phyloP scores from a whole-genome alignment of 2,797 vertebrate genomes.

The Lagorchestes hirsutus region DNA sequence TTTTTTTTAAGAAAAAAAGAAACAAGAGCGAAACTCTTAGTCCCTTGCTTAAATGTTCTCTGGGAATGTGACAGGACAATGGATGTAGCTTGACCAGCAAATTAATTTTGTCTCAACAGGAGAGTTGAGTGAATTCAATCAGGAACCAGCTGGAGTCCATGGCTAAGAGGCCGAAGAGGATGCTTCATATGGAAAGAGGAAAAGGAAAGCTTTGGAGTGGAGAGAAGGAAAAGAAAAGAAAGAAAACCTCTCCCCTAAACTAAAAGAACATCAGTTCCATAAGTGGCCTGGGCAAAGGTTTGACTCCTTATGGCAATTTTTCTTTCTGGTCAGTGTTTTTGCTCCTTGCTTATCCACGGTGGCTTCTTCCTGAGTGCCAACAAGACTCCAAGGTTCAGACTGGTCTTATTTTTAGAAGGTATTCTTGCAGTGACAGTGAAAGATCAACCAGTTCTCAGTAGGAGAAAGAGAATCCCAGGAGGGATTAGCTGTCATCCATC shows the following conservation, averaged over 20 bases:
- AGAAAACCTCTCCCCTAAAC: conserved; percentile 64
- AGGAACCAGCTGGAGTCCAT: conserved; percentile 79
- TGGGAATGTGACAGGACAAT: conserved; percentile 79
- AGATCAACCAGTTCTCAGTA: conserved; percentile 67
- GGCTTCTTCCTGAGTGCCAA: conserved; percentile 68
- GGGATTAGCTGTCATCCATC: background rate
- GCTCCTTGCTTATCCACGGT: conserved; percentile 62
- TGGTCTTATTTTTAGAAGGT: conserved; percentile 57
- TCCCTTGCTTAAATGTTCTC: conserved; percentile 74
- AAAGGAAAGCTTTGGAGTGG: conserved; percentile 63
- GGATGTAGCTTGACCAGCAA: conserved; percentile 80
- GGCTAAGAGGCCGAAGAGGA: conserved; percentile 71
- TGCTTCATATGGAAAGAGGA: conserved; percentile 74
- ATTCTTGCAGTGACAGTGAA: conserved; percentile 60
- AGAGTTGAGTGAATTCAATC: conserved; percentile 68
- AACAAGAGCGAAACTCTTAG: conserved; percentile 68
- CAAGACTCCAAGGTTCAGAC: conserved; percentile 14
- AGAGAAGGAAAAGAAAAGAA: conserved; percentile 13
- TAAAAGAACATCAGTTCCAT: conserved; percentile 67
- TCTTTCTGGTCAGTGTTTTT: conserved; percentile 63
- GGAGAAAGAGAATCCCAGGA: conserved; percentile 43
- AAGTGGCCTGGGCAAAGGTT: conserved; percentile 64
- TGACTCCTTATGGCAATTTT: conserved; percentile 51
- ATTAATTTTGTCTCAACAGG: conserved; percentile 73
- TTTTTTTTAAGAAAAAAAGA: conserved; percentile 49